Evolutionary conservation across 2,888 invertebrate species (phyloP).

Genomic region (Liodrosophila aerea): DNA sequence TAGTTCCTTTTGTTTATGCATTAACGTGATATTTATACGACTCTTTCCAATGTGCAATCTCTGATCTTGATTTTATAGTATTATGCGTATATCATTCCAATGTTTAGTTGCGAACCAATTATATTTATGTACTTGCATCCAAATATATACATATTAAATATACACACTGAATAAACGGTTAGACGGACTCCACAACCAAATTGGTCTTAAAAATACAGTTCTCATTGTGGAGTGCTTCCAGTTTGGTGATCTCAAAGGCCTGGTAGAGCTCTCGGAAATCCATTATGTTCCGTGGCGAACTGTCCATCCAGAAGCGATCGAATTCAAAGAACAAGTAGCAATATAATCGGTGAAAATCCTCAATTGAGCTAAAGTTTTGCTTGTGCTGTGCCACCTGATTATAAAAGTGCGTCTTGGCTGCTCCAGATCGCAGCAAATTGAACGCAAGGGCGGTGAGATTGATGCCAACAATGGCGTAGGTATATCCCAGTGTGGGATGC

Average conservation of each 20-base stretch:
- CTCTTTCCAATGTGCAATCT: slow-evolving; percentile 47
- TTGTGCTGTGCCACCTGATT: slow-evolving; percentile 85
- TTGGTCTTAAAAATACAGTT: slow-evolving; percentile 90
- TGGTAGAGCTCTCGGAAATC: slow-evolving; percentile 94
- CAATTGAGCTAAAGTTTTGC: slow-evolving; percentile 86
- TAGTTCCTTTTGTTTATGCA: slow-evolving; percentile 36
- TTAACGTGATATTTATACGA: slow-evolving; percentile 60
- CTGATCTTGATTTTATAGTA: slow-evolving; percentile 56
- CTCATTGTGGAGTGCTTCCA: slow-evolving; percentile 87
- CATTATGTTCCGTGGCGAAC: slow-evolving; percentile 97
- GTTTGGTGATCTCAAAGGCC: slow-evolving; percentile 90
- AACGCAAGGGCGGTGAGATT: slow-evolving; percentile 96
- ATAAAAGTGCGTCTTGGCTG: slow-evolving; percentile 95
- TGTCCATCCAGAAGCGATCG: slow-evolving; percentile 96
- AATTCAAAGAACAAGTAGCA: slow-evolving; percentile 97
- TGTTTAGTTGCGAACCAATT: slow-evolving; percentile 39
- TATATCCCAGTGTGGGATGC: slow-evolving; percentile 95
- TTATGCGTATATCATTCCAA: slow-evolving; percentile 64
- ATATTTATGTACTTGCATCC: slow-evolving; percentile 51
- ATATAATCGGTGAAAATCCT: slow-evolving; percentile 95
- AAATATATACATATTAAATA: slow-evolving; percentile 54
- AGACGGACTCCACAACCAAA: slow-evolving; percentile 89
- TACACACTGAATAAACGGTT: slow-evolving; percentile 64
- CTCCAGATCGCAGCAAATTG: slow-evolving; percentile 89
- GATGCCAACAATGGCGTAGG: slow-evolving; percentile 95